Base-by-base conservation (phyloP, 2,888 invertebrate species). In the Drosophila conformis region DNA sequence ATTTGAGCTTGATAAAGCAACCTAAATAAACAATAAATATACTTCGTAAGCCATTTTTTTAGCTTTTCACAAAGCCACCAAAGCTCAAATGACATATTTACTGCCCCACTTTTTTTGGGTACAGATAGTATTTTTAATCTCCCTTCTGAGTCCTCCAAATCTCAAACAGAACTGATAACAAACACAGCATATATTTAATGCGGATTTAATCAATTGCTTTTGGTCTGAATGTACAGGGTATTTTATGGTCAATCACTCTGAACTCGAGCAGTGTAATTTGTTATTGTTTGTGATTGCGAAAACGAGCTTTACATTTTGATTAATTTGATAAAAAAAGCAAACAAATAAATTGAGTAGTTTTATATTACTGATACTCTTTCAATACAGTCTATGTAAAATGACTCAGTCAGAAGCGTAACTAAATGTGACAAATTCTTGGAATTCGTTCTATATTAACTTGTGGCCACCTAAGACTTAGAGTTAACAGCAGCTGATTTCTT, bases 231-330 rank as follows among this genome's bases (percentile, higher is more conserved):
- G 18, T 42, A 40, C 18, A 33, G 25, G 27, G 33, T 64, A 62
- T 11, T 15, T 51, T 2, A 6, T 49, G 25, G 54, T 53, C 21
- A n/a, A 40, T 18, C 38, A 31, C 18, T 46, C 18, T 18, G n/a
- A 25, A 8, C 29, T 51, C 3, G 11, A n/a, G 6, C n/a, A n/a
- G 2, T 29, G 11, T 21, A 6, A 7, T 21, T 27, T 27, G 15
- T 51, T 51, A 15, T 36, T 60, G 21, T 38, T 29, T 25, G 25
- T n/a, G 15, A 42, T 27, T 58, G 38, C 25, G 15, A 25, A 4
- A 42, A 18, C 35, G 18, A 58, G 48, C 35, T 63, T 74, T 29
- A 35, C 29, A 60, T 51, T 79, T 42, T 69, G 66, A 60, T 75
- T 61, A 51, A 66, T 70, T 64, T 56, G 51, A 46, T 52, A 70